Percentiles rank a stretch among this genome's conserved stretches.
Conservation (phyloP, 2,888 invertebrate genomes). For the Brachylomia viminalis region DNA sequence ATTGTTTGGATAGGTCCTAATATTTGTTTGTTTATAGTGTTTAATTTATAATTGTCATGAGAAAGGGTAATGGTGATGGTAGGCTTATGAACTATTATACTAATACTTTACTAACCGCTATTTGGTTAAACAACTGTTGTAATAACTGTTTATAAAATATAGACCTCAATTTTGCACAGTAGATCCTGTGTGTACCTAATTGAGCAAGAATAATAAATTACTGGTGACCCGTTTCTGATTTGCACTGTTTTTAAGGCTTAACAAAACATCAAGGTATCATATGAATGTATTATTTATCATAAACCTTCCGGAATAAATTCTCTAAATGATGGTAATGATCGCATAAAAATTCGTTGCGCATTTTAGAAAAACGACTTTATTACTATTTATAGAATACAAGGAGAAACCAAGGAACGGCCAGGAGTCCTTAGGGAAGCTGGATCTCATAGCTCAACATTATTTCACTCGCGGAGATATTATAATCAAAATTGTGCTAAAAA, state of each 20-base stretch:
- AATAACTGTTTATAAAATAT: too few species aligned
- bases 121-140: too few species aligned
- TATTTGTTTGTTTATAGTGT: slow-evolving; percentile 10
- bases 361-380: background rate
- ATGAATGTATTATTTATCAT: background rate
- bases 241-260: background rate
- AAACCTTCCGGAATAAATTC: background rate
- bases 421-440: background rate
- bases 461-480: background rate
- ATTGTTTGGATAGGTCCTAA: background rate
- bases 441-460: background rate
- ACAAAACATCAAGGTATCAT: background rate
- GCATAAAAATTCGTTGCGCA: background rate
- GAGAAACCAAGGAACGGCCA: background rate
- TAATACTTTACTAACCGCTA: background rate
- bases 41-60: slow-evolving; percentile 7
- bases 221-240: background rate
- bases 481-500: background rate
- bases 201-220: background rate
- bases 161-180: background rate
- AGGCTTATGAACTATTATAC: background rate
- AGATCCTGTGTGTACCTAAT: background rate
- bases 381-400: background rate
- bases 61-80: background rate
- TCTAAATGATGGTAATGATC: background rate